phyloP scores from a whole-genome alignment of 2,888 invertebrate species.

The Drosophila cognata region DNA sequence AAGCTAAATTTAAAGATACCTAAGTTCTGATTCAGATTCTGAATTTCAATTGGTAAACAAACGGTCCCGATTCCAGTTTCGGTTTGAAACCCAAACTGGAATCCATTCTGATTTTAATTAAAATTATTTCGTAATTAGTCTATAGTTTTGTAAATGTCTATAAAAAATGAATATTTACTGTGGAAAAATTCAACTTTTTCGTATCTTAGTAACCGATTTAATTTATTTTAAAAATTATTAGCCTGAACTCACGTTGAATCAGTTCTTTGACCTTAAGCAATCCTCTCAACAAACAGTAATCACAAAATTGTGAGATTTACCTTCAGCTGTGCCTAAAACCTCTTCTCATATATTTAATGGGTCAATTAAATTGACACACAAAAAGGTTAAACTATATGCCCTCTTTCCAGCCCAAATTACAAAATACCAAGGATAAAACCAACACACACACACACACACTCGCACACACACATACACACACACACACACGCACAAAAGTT shows the following conservation, averaged over 20 bases:
- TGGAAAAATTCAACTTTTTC: neutral
- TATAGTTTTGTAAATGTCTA: neutral
- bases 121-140: neutral
- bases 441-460: slow-evolving; percentile 6
- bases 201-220: slow-evolving; percentile 15
- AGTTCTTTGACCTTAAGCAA: slow-evolving; percentile 1
- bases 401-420: slow-evolving; percentile 25
- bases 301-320: neutral
- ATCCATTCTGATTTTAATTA: neutral
- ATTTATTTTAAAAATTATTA: slow-evolving; percentile 14
- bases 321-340: slow-evolving; percentile 34
- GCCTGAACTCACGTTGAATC: neutral
- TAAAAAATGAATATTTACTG: neutral
- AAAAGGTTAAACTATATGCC: slow-evolving; percentile 59
- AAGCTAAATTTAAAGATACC: neutral
- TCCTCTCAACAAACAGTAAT: slow-evolving; percentile 6
- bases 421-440: slow-evolving; percentile 5
- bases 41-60: neutral
- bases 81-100: neutral
- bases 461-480: neutral
- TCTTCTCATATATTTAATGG: slow-evolving; percentile 46
- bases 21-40: neutral
- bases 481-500: neutral
- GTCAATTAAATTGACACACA: slow-evolving; percentile 50
- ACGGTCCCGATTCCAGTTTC: neutral